phyloP scores from a whole-genome alignment of 1,140 invertebrate species.

The Cyphomyrmex costatus region DNA sequence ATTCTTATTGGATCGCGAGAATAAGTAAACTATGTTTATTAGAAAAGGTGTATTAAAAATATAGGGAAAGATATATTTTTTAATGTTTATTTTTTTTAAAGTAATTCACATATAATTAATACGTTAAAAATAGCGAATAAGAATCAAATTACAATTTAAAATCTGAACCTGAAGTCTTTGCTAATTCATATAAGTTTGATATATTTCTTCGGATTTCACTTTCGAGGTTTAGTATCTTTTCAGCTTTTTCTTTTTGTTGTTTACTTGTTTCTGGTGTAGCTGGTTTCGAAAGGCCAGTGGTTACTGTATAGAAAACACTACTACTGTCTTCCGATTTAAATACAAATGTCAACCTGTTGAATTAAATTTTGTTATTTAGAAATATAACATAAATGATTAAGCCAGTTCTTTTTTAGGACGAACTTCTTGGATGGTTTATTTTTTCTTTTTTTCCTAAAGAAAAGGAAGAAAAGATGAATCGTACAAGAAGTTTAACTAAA shows the following conservation, averaged over 20 bases:
- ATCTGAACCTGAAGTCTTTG: slow-evolving; percentile 73
- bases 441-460: too few relatives aligned
- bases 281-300: slow-evolving; percentile 81
- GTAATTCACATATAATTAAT: slow-evolving; percentile 66
- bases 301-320: slow-evolving; percentile 83
- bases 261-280: slow-evolving; percentile 79
- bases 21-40: neutral
- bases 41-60: neutral
- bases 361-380: slow-evolving; percentile 18
- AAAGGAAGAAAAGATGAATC: too few relatives aligned
- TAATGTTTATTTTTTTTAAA: slow-evolving; percentile 72
- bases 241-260: slow-evolving; percentile 75
- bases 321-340: slow-evolving; percentile 83
- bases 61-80: slow-evolving; percentile 35
- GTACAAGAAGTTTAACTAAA: neutral
- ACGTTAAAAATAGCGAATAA: slow-evolving; percentile 67
- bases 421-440: too few relatives aligned
- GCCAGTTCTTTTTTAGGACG: too few relatives aligned
- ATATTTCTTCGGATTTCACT: slow-evolving; percentile 82
- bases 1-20: too few relatives aligned
- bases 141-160: too few relatives aligned
- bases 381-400: neutral
- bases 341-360: slow-evolving; percentile 83
- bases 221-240: slow-evolving; percentile 79
- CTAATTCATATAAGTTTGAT: slow-evolving; percentile 82